Conservation (phyloP, 2,888 invertebrate genomes). For the Pelosia muscerda region DNA sequence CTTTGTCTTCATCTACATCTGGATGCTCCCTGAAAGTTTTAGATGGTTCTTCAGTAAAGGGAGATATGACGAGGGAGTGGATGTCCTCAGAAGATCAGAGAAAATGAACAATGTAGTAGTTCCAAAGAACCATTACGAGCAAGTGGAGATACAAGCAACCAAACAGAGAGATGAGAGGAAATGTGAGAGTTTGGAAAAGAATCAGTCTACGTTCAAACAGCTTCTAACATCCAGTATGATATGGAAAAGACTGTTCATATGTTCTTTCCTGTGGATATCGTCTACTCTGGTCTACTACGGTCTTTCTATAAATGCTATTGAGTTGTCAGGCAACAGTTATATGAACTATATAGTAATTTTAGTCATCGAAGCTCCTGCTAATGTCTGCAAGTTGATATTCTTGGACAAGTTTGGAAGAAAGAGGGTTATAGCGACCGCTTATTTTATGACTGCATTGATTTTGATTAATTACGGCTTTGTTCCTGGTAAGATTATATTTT, state of each 20-base stretch:
- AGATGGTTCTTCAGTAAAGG: constrained; percentile 88
- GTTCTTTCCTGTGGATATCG: constrained; percentile 92
- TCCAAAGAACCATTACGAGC: constrained; percentile 79
- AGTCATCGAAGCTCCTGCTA: constrained; percentile 92
- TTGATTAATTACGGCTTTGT: constrained; percentile 88
- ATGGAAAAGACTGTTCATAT: constrained; percentile 88
- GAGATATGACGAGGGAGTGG: constrained; percentile 88
- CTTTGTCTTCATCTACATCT: constrained; percentile 74
- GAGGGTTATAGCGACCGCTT: constrained; percentile 88
- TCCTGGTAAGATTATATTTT: constrained; percentile 78
- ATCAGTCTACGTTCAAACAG: constrained; percentile 76
- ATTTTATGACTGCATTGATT: constrained; percentile 88
- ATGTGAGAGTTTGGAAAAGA: constrained; percentile 66
- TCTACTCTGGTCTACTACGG: constrained; percentile 94
- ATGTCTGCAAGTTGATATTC: constrained; percentile 88
- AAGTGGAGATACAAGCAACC: constrained; percentile 79
- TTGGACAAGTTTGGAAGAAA: constrained; percentile 90
- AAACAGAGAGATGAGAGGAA: constrained; percentile 77
- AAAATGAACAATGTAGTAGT: constrained; percentile 86
- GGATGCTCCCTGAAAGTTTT: constrained; percentile 79
- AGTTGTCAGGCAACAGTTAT: constrained; percentile 91
- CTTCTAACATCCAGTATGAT: constrained; percentile 82
- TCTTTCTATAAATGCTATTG: constrained; percentile 91
- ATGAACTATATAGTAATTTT: constrained; percentile 90
- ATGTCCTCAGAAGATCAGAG: constrained; percentile 88